phyloP scores from a whole-genome alignment of 2,888 invertebrate genomes.

The Drosophila cracens region DNA sequence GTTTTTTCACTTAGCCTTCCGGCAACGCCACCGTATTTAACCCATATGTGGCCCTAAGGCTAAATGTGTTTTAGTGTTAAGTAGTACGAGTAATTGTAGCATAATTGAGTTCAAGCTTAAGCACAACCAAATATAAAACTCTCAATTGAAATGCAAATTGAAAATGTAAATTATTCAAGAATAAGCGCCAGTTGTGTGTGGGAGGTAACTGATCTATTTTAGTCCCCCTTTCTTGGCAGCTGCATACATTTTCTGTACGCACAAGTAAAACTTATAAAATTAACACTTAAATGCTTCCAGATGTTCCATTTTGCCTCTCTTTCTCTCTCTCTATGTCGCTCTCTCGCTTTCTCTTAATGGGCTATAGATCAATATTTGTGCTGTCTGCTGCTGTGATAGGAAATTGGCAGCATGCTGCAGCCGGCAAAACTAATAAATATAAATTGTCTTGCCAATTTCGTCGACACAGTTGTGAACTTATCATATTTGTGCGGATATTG shows the following conservation, averaged over 20 bases:
- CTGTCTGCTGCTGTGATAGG: slow-evolving; percentile 20
- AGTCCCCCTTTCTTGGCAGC: slow-evolving; percentile 6
- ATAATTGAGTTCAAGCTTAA: slow-evolving; percentile 67
- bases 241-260: slow-evolving; percentile 37
- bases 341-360: slow-evolving; percentile 6
- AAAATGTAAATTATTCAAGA: slow-evolving; percentile 62
- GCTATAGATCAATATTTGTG: slow-evolving; percentile 33
- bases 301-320: slow-evolving; percentile 39
- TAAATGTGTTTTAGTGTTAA: slow-evolving; percentile 1
- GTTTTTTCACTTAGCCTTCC: slow-evolving; percentile 19
- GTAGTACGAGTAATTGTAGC: slow-evolving; percentile 57
- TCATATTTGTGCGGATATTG: slow-evolving; percentile 30
- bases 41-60: slow-evolving; percentile 52
- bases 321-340: background rate
- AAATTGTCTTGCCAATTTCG: slow-evolving; percentile 65
- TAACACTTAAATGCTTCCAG: slow-evolving; percentile 71
- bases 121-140: slow-evolving; percentile 29
- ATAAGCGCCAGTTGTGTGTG: slow-evolving; percentile 14
- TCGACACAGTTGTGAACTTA: slow-evolving; percentile 40
- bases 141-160: slow-evolving; percentile 68
- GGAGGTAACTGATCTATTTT: slow-evolving; percentile 25
- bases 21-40: slow-evolving; percentile 65
- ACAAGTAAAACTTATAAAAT: slow-evolving; percentile 54
- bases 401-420: slow-evolving; percentile 41
- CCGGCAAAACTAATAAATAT: slow-evolving; percentile 61